Evolutionary conservation across 2,797 vertebrate genomes (phyloP).

Genomic region (Botia kubotai): DNA sequence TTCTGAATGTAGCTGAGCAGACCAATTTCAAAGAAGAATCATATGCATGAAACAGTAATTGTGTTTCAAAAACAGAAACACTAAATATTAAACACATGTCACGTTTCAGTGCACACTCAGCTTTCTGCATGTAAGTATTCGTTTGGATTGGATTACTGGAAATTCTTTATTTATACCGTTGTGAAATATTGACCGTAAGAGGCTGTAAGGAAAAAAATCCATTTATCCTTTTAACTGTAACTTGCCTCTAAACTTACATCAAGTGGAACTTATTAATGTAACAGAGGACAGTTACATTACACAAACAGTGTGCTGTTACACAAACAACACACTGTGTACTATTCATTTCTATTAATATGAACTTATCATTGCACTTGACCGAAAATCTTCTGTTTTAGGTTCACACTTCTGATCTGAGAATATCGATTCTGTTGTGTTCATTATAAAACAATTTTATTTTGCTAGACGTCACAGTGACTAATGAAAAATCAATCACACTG

Average conservation of each 20-base stretch:
- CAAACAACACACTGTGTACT: not conserved
- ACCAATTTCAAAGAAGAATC: not conserved
- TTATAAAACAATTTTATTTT: too few relatives aligned
- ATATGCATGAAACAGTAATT: not conserved
- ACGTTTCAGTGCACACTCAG: not conserved
- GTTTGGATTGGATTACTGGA: not conserved
- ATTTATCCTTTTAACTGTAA: not conserved
- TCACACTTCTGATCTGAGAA: too few relatives aligned
- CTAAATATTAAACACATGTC: slow-evolving; percentile 53
- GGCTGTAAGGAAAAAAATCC: not conserved
- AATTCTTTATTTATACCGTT: not conserved
- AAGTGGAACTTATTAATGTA: not conserved
- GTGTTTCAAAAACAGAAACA: not conserved
- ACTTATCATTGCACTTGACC: too few relatives aligned
- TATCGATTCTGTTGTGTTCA: too few relatives aligned
- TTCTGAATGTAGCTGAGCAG: not conserved
- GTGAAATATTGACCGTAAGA: slow-evolving; percentile 4
- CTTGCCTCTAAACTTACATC: not conserved
- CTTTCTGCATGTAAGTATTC: slow-evolving; percentile 1
- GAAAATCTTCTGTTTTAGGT: too few relatives aligned
- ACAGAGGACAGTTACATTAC: not conserved
- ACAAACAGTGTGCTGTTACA: not conserved
- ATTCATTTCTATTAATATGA: not conserved
- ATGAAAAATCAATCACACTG: too few relatives aligned
- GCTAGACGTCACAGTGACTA: too few relatives aligned